Conservation (phyloP, 2,113 vertebrate genomes). For the Naja naja region DNA sequence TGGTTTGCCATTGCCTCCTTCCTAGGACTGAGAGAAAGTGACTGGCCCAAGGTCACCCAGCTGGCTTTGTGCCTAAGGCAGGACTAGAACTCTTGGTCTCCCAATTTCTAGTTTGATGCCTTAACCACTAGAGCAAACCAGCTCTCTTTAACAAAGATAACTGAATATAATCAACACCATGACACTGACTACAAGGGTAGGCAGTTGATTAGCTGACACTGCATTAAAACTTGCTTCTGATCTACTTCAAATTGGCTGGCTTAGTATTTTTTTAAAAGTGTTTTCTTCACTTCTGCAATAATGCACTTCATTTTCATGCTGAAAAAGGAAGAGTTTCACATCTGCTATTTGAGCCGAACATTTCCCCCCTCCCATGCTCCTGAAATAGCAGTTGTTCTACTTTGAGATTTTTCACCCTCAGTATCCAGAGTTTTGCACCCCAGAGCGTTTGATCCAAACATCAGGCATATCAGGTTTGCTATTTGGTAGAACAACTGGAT, state of each 20-base stretch:
- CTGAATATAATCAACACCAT: constrained; percentile 17
- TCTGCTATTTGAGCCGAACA: constrained; percentile 44
- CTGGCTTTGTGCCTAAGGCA: background rate
- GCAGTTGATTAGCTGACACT: constrained; percentile 14
- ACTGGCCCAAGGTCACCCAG: background rate
- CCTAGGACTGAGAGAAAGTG: background rate
- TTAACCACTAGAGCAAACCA: background rate
- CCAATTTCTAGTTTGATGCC: background rate
- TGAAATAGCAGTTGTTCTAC: constrained; percentile 12
- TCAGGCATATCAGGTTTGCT: constrained; percentile 94
- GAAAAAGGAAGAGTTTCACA: constrained; percentile 24
- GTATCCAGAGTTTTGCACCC: constrained; percentile 77
- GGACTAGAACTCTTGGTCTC: background rate
- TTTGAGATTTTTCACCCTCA: constrained; percentile 67
- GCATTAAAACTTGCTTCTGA: background rate
- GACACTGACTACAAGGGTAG: constrained; percentile 37
- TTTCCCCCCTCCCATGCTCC: constrained; percentile 14
- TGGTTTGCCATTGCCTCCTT: background rate
- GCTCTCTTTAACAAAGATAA: background rate
- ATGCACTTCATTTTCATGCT: constrained; percentile 38
- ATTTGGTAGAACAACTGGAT: constrained; percentile 88
- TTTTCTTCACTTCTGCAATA: constrained; percentile 35
- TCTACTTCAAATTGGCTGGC: constrained; percentile 48
- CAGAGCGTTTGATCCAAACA: constrained; percentile 93
- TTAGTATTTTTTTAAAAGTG: constrained; percentile 34